These are phyloP conservation scores for Paramisgurnus dabryanus DNA, from an alignment of 2,113 vertebrate genomes.

Conservation along the genomic window DNA sequence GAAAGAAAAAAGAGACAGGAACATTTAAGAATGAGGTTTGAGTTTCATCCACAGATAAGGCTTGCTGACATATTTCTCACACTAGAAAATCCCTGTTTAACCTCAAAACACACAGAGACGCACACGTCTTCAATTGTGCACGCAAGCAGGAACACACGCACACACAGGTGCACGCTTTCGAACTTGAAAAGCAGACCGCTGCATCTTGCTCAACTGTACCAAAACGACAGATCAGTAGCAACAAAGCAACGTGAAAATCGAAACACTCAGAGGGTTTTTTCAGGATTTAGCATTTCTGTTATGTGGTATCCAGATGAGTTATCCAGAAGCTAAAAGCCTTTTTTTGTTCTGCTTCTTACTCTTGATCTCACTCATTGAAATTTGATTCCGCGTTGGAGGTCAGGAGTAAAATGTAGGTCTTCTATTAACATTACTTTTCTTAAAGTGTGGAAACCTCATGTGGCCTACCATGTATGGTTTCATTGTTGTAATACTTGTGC, in stretches of 20 bases:
- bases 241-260: conserved; percentile 51
- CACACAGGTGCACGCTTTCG: not conserved
- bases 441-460: conserved; percentile 51
- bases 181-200: conserved; percentile 16
- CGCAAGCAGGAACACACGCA: not conserved
- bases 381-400: conserved; percentile 19
- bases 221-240: conserved; percentile 16
- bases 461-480: conserved; percentile 10
- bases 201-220: conserved; percentile 13
- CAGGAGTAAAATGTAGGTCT: conserved; percentile 39
- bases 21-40: conserved; percentile 13
- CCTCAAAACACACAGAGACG: conserved; percentile 18
- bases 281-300: conserved; percentile 31
- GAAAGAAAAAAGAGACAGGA: conserved; percentile 48
- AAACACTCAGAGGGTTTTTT: conserved; percentile 62
- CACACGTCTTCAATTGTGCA: not conserved
- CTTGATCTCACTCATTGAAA: conserved; percentile 14
- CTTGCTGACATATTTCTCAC: not conserved
- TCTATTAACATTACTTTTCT: conserved; percentile 34
- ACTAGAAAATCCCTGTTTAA: conserved; percentile 25
- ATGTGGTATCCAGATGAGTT: conserved; percentile 65
- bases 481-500: conserved; percentile 21
- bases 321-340: conserved; percentile 8
- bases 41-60: conserved; percentile 6
- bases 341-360: conserved; percentile 17